Evolutionary conservation across 2,888 invertebrate genomes (phyloP).

Genomic region (Gymnosoma rotundatum): DNA sequence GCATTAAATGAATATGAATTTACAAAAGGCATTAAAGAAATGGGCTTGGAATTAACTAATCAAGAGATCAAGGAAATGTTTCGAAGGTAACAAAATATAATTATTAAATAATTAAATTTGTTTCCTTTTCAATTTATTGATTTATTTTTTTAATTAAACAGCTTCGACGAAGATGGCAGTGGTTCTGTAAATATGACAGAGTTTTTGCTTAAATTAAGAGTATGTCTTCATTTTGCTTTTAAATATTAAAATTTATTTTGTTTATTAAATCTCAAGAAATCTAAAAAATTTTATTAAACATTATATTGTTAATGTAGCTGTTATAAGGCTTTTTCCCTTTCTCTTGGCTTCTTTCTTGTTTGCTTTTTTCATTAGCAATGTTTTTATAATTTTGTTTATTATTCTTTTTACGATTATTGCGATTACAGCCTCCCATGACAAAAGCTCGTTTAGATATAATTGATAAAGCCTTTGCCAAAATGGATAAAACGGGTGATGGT

Average conservation of each 20-base stretch:
- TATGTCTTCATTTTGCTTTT: conserved; percentile 80
- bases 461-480: conserved; percentile 91
- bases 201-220: conserved; percentile 91
- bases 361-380: not conserved
- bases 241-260: conserved; percentile 3
- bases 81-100: conserved; percentile 73
- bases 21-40: conserved; percentile 89
- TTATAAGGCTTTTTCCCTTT: not conserved
- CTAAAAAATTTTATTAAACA: not conserved
- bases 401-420: conserved; percentile 32
- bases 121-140: no score
- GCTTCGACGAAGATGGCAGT: conserved; percentile 91
- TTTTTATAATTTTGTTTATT: conserved; percentile 29
- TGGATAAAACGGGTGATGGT: conserved; percentile 94
- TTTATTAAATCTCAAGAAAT: conserved; percentile 19
- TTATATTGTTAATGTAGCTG: no score
- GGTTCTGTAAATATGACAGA: conserved; percentile 95
- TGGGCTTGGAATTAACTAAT: conserved; percentile 87
- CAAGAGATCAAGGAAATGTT: conserved; percentile 82
- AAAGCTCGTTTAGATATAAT: conserved; percentile 89
- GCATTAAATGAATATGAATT: conserved; percentile 93
- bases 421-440: conserved; percentile 91
- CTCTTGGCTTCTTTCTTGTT: not conserved
- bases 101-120: not conserved
- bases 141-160: conserved; percentile 73